Percentiles rank a stretch among this genome's conserved stretches.
These are phyloP conservation scores for Smittia sp. DNA, from an alignment of 2,888 invertebrate genomes.

Conservation along the genomic window DNA sequence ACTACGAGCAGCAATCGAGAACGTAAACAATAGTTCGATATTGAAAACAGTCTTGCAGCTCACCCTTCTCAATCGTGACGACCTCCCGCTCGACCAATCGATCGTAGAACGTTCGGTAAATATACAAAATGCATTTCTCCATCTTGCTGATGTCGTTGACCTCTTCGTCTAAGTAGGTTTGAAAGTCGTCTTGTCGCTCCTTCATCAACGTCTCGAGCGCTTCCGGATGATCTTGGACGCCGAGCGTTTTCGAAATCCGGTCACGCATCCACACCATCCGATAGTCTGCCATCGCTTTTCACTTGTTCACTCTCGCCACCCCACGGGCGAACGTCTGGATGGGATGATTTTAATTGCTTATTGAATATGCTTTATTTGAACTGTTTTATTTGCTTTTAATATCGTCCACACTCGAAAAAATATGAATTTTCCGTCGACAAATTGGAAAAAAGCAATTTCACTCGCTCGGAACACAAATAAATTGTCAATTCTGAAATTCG, in stretches of 20 bases:
- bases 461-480: not conserved
- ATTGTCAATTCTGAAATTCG: not conserved
- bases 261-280: constrained; percentile 70
- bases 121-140: constrained; percentile 62
- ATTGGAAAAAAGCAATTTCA: constrained; percentile 11
- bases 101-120: constrained; percentile 69
- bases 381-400: constrained; percentile 12
- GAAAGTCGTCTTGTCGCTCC: constrained; percentile 57
- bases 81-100: constrained; percentile 73
- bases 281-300: constrained; percentile 53
- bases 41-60: constrained; percentile 46
- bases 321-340: not conserved
- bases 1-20: constrained; percentile 10
- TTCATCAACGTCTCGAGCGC: constrained; percentile 46
- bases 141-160: constrained; percentile 55
- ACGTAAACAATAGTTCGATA: no score
- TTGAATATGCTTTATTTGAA: constrained; percentile 18
- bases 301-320: not conserved
- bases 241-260: constrained; percentile 54
- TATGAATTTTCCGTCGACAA: not conserved
- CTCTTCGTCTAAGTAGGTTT: constrained; percentile 58
- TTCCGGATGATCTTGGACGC: constrained; percentile 48
- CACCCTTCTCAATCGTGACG: constrained; percentile 70
- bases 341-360: constrained; percentile 22
- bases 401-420: not conserved